Percentiles rank a stretch among this genome's conserved stretches.
Conservation (phyloP, 2,113 vertebrate genomes). For the Damaliscus lunatus region DNA sequence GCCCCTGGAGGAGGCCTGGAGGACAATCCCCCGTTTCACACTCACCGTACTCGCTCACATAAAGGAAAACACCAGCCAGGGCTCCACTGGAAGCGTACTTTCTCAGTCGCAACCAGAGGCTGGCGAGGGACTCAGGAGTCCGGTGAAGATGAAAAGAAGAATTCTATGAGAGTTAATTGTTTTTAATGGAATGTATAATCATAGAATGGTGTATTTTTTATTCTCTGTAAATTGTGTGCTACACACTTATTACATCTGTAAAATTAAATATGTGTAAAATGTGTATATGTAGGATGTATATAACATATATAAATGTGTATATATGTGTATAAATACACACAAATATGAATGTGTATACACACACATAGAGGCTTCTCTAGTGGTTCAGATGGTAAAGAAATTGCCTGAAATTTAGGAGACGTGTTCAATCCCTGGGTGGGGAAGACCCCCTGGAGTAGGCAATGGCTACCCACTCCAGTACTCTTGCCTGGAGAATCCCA, state of each 20-base stretch:
- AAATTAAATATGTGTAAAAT: not conserved
- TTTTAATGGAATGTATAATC: not conserved
- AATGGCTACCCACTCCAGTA: not conserved
- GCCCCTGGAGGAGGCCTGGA: not conserved
- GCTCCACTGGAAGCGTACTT: accelerated
- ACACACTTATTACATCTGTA: no score
- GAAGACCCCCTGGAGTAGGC: not conserved
- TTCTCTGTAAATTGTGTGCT: not conserved
- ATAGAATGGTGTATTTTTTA: not conserved
- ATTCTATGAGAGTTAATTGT: not conserved
- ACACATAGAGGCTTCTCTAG: not conserved
- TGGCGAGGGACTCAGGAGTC: not conserved
- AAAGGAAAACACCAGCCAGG: not conserved
- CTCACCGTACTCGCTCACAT: not conserved
- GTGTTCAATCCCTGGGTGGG: not conserved
- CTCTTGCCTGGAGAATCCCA: not conserved
- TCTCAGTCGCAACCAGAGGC: accelerated
- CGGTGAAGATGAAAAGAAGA: not conserved
- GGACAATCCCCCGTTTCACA: no score
- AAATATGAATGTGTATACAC: not conserved
- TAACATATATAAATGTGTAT: not conserved
- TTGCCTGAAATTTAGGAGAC: not conserved
- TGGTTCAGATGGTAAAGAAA: not conserved
- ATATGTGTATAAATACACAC: not conserved
- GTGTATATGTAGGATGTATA: not conserved